phyloP scores from a whole-genome alignment of 2,797 vertebrate species.

The Crypturellus tataupa region DNA sequence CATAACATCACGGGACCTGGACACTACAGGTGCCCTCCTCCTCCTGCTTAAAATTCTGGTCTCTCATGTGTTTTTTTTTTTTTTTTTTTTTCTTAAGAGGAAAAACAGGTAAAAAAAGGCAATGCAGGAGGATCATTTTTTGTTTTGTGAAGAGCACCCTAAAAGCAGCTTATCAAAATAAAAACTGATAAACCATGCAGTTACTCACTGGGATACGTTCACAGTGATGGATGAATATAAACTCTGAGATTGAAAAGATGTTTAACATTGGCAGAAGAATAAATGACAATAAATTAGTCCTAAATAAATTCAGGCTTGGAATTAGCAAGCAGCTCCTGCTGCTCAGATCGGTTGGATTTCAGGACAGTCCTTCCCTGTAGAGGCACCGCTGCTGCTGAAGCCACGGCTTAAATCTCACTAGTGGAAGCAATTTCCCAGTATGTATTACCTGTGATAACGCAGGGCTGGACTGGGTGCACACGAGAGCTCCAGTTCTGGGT shows the following conservation, averaged over 20 bases:
- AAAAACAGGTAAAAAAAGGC: neutral
- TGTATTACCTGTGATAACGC: neutral
- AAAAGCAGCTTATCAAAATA: neutral
- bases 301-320: conserved; percentile 17
- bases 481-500: neutral
- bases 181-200: neutral
- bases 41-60: neutral
- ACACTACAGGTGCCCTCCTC: no score
- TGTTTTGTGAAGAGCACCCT: neutral
- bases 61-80: no score
- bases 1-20: neutral
- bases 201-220: rapidly evolving
- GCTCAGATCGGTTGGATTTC: neutral
- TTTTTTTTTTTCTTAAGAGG: no score
- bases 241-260: neutral
- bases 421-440: neutral
- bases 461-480: neutral
- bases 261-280: neutral
- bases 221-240: neutral
- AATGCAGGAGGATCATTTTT: neutral
- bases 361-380: neutral
- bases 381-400: neutral
- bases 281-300: neutral
- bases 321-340: neutral
- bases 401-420: neutral